Evolutionary conservation across 1,140 invertebrate species (phyloP).

Genomic region (Neodiprion virginianus): DNA sequence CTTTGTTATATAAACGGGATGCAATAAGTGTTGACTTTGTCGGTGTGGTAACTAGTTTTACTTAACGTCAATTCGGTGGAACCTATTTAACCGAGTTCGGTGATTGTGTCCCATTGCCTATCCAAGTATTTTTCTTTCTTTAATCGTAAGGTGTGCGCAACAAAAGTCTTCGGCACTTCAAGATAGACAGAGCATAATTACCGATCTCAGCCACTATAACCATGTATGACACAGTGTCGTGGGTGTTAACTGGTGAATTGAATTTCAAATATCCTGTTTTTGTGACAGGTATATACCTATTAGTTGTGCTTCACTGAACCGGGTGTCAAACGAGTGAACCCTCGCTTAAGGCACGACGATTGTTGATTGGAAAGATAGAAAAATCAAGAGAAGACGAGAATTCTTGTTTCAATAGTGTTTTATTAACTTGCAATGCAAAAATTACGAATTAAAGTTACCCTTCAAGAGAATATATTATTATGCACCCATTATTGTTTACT

Average conservation of each 20-base stretch:
- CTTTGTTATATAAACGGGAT: background rate
- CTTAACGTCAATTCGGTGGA: background rate
- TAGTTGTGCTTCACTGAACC: no score
- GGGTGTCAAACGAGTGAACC: no score
- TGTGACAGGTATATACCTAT: no score
- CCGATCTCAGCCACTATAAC: background rate
- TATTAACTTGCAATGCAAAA: conserved; percentile 7
- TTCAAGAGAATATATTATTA: conserved; percentile 6
- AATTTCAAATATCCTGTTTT: background rate
- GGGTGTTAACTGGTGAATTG: background rate
- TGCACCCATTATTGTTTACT: conserved; percentile 4
- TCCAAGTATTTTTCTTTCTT: no score
- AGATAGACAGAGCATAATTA: no score
- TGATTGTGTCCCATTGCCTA: no score
- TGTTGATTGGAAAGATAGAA: conserved; percentile 1
- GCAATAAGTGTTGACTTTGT: background rate
- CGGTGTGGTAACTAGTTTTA: background rate
- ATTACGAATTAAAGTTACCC: background rate
- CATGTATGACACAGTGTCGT: conserved; percentile 1
- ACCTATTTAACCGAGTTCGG: background rate
- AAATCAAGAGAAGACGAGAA: background rate
- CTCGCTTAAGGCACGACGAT: conserved; percentile 2
- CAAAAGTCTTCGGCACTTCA: no score
- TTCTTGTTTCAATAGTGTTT: conserved; percentile 3
- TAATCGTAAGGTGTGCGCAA: no score